Conservation (phyloP, 2,888 invertebrate species). For the Pediacus dermestoides region DNA sequence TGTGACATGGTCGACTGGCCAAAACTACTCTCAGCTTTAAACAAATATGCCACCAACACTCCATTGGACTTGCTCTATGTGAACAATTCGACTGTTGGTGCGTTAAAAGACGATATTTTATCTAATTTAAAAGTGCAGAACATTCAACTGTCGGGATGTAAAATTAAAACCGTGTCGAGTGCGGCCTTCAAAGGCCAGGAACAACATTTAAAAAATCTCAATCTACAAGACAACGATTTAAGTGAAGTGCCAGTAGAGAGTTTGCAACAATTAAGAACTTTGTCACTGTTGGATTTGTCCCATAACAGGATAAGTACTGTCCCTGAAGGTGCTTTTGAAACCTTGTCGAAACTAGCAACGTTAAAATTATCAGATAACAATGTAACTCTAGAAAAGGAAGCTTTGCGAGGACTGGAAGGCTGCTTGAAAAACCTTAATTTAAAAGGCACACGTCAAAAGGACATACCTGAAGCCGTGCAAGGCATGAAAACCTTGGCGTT, state of each 20-base stretch:
- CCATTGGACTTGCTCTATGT: constrained; percentile 81
- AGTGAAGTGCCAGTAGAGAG: constrained; percentile 73
- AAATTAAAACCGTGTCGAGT: constrained; percentile 65
- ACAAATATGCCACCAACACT: constrained; percentile 63
- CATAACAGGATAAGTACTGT: constrained; percentile 72
- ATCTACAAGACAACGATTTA: constrained; percentile 79
- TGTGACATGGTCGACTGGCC: constrained; percentile 85
- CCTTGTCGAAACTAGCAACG: constrained; percentile 70
- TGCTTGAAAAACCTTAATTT: constrained; percentile 84
- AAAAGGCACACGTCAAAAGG: constrained; percentile 79
- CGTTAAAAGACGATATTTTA: constrained; percentile 66
- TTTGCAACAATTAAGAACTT: constrained; percentile 62
- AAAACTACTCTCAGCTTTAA: constrained; percentile 68
- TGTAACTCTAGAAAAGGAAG: constrained; percentile 65
- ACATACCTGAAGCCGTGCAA: constrained; percentile 73
- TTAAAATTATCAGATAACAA: constrained; percentile 86
- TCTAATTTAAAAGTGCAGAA: constrained; percentile 71
- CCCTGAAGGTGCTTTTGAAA: constrained; percentile 71
- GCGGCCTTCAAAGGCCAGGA: constrained; percentile 84
- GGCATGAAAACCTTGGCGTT: constrained; percentile 79
- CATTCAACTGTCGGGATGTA: constrained; percentile 80
- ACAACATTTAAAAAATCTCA: constrained; percentile 72
- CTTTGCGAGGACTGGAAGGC: constrained; percentile 75
- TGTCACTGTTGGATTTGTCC: constrained; percentile 80
- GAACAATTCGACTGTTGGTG: constrained; percentile 78